phyloP scores from a whole-genome alignment of 2,113 vertebrate species.

The Orcinus orca region DNA sequence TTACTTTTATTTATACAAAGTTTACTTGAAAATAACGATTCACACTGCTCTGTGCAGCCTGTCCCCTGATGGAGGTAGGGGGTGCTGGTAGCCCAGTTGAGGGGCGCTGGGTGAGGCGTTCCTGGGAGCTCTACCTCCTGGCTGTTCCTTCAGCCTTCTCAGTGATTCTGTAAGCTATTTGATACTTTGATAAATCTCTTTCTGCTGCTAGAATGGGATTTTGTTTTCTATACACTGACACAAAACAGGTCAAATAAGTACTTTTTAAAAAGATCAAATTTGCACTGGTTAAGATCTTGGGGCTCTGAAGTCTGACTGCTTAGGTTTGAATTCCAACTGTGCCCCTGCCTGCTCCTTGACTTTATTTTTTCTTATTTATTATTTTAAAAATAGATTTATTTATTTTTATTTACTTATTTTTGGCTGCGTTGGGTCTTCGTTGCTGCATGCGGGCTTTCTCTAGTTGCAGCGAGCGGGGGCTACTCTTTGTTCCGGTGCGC shows the following conservation, averaged over 20 bases:
- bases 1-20: neutral
- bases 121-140: neutral
- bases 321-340: neutral
- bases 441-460: no score
- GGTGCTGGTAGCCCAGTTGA: neutral
- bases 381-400: no score
- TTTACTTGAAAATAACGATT: neutral
- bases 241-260: neutral
- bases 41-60: rapidly evolving
- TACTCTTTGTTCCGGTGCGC: rapidly evolving
- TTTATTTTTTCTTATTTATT: no score
- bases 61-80: neutral
- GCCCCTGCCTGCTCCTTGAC: neutral
- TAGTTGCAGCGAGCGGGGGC: no score
- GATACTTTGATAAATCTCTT: neutral
- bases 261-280: neutral
- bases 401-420: no score
- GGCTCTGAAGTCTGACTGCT: neutral
- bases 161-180: neutral
- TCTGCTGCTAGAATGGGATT: neutral
- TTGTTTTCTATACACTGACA: neutral
- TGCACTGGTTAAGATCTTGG: neutral
- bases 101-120: neutral
- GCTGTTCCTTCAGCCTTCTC: neutral
- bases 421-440: no score